A percentile compares a stretch with the other conserved stretches of the same genome.
Conservation (phyloP, 2,113 vertebrate genomes). For the Athene cunicularia region DNA sequence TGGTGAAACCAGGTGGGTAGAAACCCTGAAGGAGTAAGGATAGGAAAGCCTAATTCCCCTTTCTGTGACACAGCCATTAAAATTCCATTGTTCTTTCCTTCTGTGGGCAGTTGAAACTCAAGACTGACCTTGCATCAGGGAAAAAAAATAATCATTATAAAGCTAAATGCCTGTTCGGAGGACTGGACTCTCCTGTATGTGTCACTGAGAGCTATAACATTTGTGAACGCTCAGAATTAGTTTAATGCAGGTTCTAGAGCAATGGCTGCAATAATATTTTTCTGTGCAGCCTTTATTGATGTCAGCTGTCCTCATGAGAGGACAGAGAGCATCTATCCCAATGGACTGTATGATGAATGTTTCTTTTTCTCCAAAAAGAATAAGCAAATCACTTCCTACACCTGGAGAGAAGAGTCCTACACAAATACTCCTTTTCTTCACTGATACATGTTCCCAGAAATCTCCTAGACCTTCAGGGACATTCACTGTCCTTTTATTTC, state of each 20-base stretch:
- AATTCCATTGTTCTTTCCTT: neutral
- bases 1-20: constrained; percentile 17
- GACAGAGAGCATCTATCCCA: neutral
- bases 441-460: neutral
- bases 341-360: neutral
- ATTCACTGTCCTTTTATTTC: neutral
- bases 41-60: neutral
- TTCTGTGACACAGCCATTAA: neutral
- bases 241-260: neutral
- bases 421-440: neutral
- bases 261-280: neutral
- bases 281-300: neutral
- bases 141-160: constrained; percentile 11
- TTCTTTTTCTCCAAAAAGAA: neutral
- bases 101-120: neutral
- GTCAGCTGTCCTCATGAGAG: neutral
- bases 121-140: constrained; percentile 8
- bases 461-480: neutral
- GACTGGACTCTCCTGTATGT: neutral
- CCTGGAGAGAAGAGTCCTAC: neutral
- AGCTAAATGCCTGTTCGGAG: constrained; percentile 20
- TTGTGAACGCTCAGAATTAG: neutral
- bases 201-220: neutral
- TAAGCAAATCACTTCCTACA: neutral
- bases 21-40: neutral